These are phyloP conservation scores for Drymonia ruficornis DNA, from an alignment of 2,888 invertebrate species.

Conservation along the genomic window DNA sequence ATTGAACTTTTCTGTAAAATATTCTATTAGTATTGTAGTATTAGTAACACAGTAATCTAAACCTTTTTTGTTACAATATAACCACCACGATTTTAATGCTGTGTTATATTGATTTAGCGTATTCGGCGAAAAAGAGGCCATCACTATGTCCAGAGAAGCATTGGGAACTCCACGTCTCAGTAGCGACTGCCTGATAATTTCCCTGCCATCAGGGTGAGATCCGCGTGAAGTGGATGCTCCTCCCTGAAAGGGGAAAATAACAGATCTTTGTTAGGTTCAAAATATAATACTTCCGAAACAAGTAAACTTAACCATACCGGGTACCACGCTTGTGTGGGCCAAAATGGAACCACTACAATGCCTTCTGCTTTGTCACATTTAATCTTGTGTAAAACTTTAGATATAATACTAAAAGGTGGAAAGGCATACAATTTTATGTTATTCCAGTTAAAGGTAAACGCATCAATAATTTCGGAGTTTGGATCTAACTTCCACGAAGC, in stretches of 20 bases:
- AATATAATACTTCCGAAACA: constrained; percentile 19
- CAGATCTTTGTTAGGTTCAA: constrained; percentile 23
- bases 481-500: constrained; percentile 31
- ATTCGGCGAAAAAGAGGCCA: constrained; percentile 24
- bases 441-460: constrained; percentile 20
- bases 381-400: too few relatives aligned
- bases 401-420: constrained; percentile 8
- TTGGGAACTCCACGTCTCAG: constrained; percentile 13
- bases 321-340: constrained; percentile 36
- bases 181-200: constrained; percentile 28
- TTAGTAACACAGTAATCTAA: constrained; percentile 7
- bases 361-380: constrained; percentile 9
- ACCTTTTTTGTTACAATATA: constrained; percentile 17
- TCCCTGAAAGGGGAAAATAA: constrained; percentile 31
- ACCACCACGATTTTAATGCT: constrained; percentile 19
- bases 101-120: constrained; percentile 16
- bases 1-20: constrained; percentile 20
- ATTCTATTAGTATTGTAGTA: constrained; percentile 14
- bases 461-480: constrained; percentile 19
- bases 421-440: constrained; percentile 8
- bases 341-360: constrained; percentile 30
- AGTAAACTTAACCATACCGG: constrained; percentile 20
- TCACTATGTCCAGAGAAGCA: constrained; percentile 20
- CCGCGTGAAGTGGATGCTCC: constrained; percentile 20
- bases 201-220: constrained; percentile 27